Evolutionary conservation across 1,140 invertebrate genomes (phyloP).

Genomic region (Drosophila obscura): DNA sequence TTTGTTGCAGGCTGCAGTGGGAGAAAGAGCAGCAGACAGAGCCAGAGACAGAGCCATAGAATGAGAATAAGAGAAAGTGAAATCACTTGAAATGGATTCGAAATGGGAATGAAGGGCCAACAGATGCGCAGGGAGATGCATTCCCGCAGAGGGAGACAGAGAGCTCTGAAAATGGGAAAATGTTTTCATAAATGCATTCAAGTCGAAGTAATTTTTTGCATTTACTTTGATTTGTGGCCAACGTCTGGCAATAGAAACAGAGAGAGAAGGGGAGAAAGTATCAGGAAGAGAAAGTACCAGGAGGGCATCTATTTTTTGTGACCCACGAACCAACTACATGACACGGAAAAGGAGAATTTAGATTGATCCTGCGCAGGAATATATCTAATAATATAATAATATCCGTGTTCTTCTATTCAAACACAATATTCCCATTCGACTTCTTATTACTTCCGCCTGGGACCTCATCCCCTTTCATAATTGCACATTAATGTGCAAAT

Average conservation of each 20-base stretch:
- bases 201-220: constrained; percentile 39
- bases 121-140: constrained; percentile 49
- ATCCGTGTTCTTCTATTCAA: no score
- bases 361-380: no score
- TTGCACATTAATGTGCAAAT: constrained; percentile 64
- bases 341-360: no score
- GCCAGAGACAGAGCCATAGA: no score
- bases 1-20: constrained; percentile 34
- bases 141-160: constrained; percentile 5
- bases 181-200: constrained; percentile 38
- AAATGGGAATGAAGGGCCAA: constrained; percentile 75
- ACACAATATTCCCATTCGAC: no score
- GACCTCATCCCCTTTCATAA: constrained; percentile 48
- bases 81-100: constrained; percentile 71
- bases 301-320: no score
- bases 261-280: not conserved
- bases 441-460: constrained; percentile 70
- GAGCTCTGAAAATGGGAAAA: constrained; percentile 1
- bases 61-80: constrained; percentile 55
- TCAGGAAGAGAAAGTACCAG: no score
- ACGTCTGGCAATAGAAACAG: constrained; percentile 8
- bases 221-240: constrained; percentile 54
- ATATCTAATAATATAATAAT: no score
- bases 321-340: no score
- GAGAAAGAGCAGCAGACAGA: constrained; percentile 1